phyloP scores from a whole-genome alignment of 1,140 invertebrate genomes.

The Monomorium pharaonis region DNA sequence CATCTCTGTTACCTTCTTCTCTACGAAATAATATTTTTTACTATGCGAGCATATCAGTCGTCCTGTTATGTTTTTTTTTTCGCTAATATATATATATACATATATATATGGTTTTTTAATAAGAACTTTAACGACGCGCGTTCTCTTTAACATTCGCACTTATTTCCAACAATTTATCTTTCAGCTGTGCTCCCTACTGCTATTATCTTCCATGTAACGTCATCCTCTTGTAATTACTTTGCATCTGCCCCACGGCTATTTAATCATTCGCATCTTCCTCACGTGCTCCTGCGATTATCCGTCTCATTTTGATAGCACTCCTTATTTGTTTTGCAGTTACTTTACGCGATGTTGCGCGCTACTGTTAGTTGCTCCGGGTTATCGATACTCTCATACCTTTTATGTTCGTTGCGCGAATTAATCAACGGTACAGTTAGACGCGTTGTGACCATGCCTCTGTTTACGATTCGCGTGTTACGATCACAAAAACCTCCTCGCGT shows the following conservation, averaged over 20 bases:
- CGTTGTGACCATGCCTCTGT: background rate
- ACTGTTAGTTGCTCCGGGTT: background rate
- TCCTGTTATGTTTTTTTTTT: background rate
- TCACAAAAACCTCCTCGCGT: constrained; percentile 44
- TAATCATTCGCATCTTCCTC: background rate
- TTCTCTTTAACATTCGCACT: background rate
- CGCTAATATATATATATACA: no score
- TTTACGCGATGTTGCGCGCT: background rate
- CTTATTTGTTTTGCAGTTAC: background rate
- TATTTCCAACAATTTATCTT: background rate
- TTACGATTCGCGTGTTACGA: constrained; percentile 38
- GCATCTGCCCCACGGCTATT: background rate
- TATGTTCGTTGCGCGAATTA: constrained; percentile 18
- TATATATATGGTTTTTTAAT: no score
- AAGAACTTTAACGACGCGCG: no score
- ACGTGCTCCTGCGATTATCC: background rate
- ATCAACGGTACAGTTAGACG: constrained; percentile 45
- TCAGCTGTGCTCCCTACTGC: background rate
- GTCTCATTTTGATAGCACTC: background rate
- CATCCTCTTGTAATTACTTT: background rate
- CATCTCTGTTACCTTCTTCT: background rate
- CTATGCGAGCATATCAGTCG: background rate
- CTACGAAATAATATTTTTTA: background rate
- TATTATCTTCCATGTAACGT: background rate
- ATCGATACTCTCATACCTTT: constrained; percentile 1